Base-by-base conservation (phyloP, 2,113 vertebrate genomes). In the Lathamus discolor region DNA sequence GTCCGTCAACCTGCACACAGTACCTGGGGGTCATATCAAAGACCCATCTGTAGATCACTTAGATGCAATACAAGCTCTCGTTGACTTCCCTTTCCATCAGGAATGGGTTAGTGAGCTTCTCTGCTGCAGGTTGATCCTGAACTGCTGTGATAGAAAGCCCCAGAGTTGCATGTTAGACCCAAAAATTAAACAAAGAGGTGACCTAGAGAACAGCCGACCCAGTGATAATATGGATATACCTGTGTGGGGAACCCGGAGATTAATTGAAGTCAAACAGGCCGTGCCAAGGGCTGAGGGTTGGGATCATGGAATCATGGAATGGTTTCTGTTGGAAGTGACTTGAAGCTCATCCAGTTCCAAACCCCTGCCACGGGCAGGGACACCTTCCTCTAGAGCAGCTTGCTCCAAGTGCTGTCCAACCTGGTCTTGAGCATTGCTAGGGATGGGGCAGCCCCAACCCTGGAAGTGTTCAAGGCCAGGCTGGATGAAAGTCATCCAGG, bases 141-240 rank as follows among this genome's bases (percentile, higher is more conserved):
- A 1, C 27, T 31, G 9, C 8, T 17, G 5, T 1, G 22, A 10
- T 6, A 13, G 61, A 81, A 61, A 72, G 31, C 23, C 8, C 76
- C 23, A 13, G 69, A 39, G 46, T 1, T 2, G 2, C 16, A 48
- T 4, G 22, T 22, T 9, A 62, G 68, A 43, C 51, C 28, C 57
- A 6, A 66, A 82, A 78, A 28, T 67, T 9, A 4, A 31, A 14
- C 17, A 1, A 8, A 63, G 64, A 31, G 8, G 17, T 54, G 49
- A 13, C 31, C 18, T 43, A 23, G 41, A 49, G 35, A 22, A 8
- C 46, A 6, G 9, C 8, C 28, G 61, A 52, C 23, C 18, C 9
- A 2, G 70, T 2, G 8, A 12, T 17, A 41, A 10, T 0, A 3
- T 1, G 64, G 73, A 49, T 7, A 1, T 1, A 13, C 15, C 17